Base-by-base conservation (phyloP, 1,140 invertebrate genomes). In the Mactra quadrangularis region DNA sequence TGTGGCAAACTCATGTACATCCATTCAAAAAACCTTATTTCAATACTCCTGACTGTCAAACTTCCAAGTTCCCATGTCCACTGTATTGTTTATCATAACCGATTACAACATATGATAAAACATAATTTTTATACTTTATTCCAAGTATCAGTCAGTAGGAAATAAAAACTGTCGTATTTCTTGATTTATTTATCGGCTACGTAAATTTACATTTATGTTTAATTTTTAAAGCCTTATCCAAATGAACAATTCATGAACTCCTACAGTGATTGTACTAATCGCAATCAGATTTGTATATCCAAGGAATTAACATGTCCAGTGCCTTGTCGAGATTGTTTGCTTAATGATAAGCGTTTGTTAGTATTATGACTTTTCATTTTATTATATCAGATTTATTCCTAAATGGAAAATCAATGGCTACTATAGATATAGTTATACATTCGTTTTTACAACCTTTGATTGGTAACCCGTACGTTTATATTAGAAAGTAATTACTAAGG, bases 281-380 rank as follows among this genome's bases (percentile, higher is more conserved):
- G 31, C 76, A 78, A 78, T 78, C 47, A 41, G 15, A 68, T 31
- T 52, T 38, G 52, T 64, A 55, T 53, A 78, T 66, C 76, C 47
- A 25, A 1, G 3, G 22, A 59, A 66, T 78, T 78, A 78, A 50
- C 27, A 50, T 52, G 60, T 64, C 35, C 31, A 52, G 38, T 60
- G 50, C 41, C 22, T 47, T 55, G 45, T 47, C 22, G 29, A n/a
- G 0, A 31, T 53, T 68, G 64, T 68, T 78, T 59, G 64, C 45
- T 78, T 52, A 41, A 2, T 27, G 60, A 68, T 78, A 78, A 78
- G 47, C 35, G 33, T 38, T 68, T 45, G 33, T 78, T 78, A 31
- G 57, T 19, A 50, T 64, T 47, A 47, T 38, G 19, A 11, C 29
- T 41, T 41, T 15, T 41, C n/a, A n/a, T n/a, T n/a, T n/a, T n/a